Evolutionary conservation across 1,140 invertebrate species (phyloP), one percentile per base, ranked within the genome.

Genomic region (Papilio machaon): DNA sequence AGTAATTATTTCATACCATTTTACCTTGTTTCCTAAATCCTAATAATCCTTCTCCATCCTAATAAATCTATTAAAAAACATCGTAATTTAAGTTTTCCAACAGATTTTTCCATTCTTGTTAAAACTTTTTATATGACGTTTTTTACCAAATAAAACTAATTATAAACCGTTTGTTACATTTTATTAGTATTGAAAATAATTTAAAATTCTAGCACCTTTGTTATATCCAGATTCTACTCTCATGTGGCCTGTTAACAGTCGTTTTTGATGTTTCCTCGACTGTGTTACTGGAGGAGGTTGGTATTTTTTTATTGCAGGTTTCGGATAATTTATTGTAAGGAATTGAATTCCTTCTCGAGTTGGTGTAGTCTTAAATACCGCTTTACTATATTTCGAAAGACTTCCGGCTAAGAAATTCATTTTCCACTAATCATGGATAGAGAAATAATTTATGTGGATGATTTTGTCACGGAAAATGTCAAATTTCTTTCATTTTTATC

Each of bases 331-430:
- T 30, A 74, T 70, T 58, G 83, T 81, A 35, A 38, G 35, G n/a
- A 80, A 84, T 38, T 73, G 47, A 58, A 87, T 85, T 30, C 80
- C 82, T 19, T 58, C 19, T 58, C 80, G 83, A 15, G 81, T 82
- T 17, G 90, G 86, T 10, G 87, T 88, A 8, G 89, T 88, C 60
- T 87, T 89, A 58, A 88, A 91, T 46, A 84, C 47, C 23, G 83
- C 85, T 74, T 76, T 85, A 75, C 86, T 89, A 23, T 82, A 86
- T 30, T 86, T 87, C 10, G 81, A 81, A 30, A 90, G 75, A 67
- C 67, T n/a, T n/a, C 89, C 89, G 23, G 87, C 84, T 35, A 91
- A 54, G 75, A 86, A 82, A 85, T 90, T 91, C 89, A 90, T 90
- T 78, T 82, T 85, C 73, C 35, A 78, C 30, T 17, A 70, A 70